Conservation (phyloP, 2,888 invertebrate species). For the Netelia fuscicornis region DNA sequence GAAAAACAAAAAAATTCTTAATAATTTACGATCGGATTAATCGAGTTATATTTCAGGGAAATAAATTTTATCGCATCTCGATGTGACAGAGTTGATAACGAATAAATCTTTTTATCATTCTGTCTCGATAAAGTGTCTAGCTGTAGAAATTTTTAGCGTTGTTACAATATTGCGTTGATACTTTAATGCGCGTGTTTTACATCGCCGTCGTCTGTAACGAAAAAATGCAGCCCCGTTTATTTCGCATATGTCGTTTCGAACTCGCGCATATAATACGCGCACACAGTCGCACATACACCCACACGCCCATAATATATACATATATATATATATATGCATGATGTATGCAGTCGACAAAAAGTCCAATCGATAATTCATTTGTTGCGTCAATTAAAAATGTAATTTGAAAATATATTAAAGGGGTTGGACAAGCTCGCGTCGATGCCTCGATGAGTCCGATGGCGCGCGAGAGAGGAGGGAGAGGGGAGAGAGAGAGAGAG, state of each 20-base stretch:
- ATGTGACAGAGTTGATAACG: no score
- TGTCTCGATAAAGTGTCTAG: no score
- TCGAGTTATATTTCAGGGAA: no score
- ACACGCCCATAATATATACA: slow-evolving; percentile 2
- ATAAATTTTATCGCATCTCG: no score
- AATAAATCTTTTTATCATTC: neutral
- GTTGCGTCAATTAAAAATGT: slow-evolving; percentile 83
- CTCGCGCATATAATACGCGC: neutral
- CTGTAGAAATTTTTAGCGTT: neutral
- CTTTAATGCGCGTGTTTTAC: slow-evolving; percentile 21
- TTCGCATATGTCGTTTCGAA: neutral
- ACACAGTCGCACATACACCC: neutral
- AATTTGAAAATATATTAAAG: slow-evolving; percentile 83
- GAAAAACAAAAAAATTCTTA: no score
- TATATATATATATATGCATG: slow-evolving; percentile 3
- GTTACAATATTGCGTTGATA: neutral
- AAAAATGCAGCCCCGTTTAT: slow-evolving; percentile 30
- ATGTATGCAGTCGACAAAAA: slow-evolving; percentile 50
- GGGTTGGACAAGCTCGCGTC: slow-evolving; percentile 72
- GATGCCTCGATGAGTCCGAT: slow-evolving; percentile 60
- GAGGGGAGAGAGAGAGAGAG: slow-evolving; percentile 46
- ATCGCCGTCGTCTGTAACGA: slow-evolving; percentile 1
- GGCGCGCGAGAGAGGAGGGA: slow-evolving; percentile 40
- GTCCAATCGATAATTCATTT: slow-evolving; percentile 82
- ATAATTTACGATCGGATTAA: no score